Base-by-base conservation (phyloP, 2,888 invertebrate species). In the Drosophila dives region DNA sequence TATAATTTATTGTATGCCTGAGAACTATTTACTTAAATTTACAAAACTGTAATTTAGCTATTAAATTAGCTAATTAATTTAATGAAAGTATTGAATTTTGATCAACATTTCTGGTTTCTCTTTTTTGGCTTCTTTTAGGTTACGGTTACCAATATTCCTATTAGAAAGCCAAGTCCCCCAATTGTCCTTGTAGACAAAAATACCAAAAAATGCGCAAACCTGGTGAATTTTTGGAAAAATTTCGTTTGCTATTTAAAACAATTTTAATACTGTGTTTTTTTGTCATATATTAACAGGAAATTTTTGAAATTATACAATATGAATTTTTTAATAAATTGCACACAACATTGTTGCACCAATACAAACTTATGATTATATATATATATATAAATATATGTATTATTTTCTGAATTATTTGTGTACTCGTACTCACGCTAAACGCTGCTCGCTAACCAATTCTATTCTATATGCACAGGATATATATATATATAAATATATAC, bases 101-200 rank as follows among this genome's bases (percentile, higher is more conserved):
- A 75, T 75, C 54, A 61, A 64, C 36, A 58, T 53, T 75, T 76
- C 29, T 72, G 64, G 58, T 72, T 54, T 68, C 59, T 65, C 61
- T 71, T 81, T 72, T 72, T 74, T 72, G 66, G 66, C 71, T 75
- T 78, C 71, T 83, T 77, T 85, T 86, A 86, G 86, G 86, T 85
- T 86, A 84, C 68, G 86, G 86, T 81, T 89, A 86, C 75, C 87
- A 76, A 70, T 85, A 86, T 83, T 72, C 81, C 75, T 83, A 85
- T 86, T 89, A 86, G 66, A 62, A 70, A 71, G 64, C 42, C 23
- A n/a, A n/a, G n/a, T n/a, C 63, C 72, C 42, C 23, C 61, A 70
- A 70, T 59, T 72, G 69, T 74, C 66, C 86, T 69, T 74, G 67
- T 79, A 60, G 34, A 59, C 55, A 50, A 49, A 48, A 40, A 40